These are phyloP conservation scores for Lasioglossum villosulum DNA, from an alignment of 2,888 invertebrate genomes.

Conservation along the genomic window DNA sequence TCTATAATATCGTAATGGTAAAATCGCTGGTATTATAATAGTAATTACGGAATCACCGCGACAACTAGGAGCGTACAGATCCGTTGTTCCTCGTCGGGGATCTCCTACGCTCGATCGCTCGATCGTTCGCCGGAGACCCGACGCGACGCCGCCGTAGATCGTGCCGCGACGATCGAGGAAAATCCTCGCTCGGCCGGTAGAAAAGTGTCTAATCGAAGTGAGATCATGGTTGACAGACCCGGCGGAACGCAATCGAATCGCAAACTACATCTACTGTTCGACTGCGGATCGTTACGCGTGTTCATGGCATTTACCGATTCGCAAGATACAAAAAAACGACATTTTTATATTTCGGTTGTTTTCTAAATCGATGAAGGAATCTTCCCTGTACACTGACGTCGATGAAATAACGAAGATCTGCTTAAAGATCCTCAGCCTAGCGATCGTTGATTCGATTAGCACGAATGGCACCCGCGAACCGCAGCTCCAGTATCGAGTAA, in stretches of 20 bases:
- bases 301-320: background rate
- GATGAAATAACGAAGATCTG: background rate
- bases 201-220: background rate
- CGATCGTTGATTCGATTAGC: background rate
- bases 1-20: conserved; percentile 71
- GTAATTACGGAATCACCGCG: conserved; percentile 60
- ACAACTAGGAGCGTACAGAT: conserved; percentile 51
- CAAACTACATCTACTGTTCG: background rate
- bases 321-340: background rate
- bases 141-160: conserved; percentile 29
- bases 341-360: background rate
- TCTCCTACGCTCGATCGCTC: conserved; percentile 39
- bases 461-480: background rate
- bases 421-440: background rate
- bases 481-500: background rate
- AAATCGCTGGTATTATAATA: conserved; percentile 68
- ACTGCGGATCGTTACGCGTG: background rate
- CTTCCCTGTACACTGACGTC: background rate
- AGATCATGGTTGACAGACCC: background rate
- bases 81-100: conserved; percentile 30
- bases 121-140: background rate
- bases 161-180: conserved; percentile 31
- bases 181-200: background rate
- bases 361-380: background rate
- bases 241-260: background rate